Evolutionary conservation across 2,888 invertebrate genomes (phyloP).

Genomic region (Nysson spinosus): DNA sequence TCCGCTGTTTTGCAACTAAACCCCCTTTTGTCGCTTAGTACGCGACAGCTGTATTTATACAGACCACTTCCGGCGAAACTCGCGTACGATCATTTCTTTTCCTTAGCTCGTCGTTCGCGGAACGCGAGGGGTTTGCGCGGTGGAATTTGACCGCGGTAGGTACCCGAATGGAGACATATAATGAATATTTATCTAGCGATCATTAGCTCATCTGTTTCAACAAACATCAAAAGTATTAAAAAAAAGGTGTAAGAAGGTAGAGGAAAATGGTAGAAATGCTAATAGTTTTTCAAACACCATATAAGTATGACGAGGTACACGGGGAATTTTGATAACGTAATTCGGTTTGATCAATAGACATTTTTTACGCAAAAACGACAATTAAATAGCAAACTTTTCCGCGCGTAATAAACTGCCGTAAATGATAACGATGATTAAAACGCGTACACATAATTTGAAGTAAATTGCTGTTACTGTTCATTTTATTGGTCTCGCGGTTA

Average conservation of each 20-base stretch:
- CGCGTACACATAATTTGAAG: constrained; percentile 24
- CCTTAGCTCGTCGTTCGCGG: constrained; percentile 28
- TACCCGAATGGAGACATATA: too few relatives aligned
- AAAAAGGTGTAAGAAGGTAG: too few relatives aligned
- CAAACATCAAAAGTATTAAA: too few relatives aligned
- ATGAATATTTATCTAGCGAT: too few relatives aligned
- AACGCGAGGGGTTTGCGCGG: too few relatives aligned
- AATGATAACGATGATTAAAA: constrained; percentile 35
- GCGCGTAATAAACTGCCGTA: constrained; percentile 16
- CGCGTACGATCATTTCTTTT: constrained; percentile 51
- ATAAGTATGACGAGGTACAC: too few relatives aligned
- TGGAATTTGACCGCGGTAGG: too few relatives aligned
- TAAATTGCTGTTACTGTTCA: constrained; percentile 23
- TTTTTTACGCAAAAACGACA: constrained; percentile 15
- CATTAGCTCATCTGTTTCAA: too few relatives aligned
- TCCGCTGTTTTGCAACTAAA: constrained; percentile 41
- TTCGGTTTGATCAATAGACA: constrained; percentile 25
- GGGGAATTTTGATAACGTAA: too few relatives aligned
- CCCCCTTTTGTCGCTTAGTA: constrained; percentile 35
- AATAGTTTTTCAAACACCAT: too few relatives aligned
- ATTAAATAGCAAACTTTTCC: constrained; percentile 10
- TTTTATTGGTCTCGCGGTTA: constrained; percentile 26
- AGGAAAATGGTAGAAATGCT: too few relatives aligned
- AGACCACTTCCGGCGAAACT: constrained; percentile 52
- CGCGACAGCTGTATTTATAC: constrained; percentile 58